Base-by-base conservation (phyloP, 1,140 invertebrate genomes). In the Bicyclus anynana region DNA sequence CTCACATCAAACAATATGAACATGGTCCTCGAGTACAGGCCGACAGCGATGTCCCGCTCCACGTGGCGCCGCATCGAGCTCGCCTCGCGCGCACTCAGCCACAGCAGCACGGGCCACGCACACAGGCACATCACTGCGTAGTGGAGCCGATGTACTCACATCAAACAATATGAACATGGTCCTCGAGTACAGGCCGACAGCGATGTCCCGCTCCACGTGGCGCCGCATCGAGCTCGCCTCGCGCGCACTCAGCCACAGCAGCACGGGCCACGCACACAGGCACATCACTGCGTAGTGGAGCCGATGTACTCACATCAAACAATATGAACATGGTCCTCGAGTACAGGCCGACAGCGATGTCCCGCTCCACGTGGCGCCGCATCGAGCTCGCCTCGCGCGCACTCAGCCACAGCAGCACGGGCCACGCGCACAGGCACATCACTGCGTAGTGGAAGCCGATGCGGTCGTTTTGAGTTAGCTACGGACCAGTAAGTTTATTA, bases 381-480 rank as follows among this genome's bases (percentile, higher is more conserved):
- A 93, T 91, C 40, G 91, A 90, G 65, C 92, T 87, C 0, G 94
- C 92, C 69, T 95, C 95, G 1, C 91, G 85, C 23, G 94, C 91
- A 3, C 91, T 91, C 26, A 93, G 85, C 23, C 93, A 88, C 60
- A 96, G 89, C 5, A 97, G 77, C 6, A 95, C 65, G 0, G 96
- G 96, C 94, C 95, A 96, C 26, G 92, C 91, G 0, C 92, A 90
- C 20, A 98, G 72, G 23, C 93, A 93, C 89, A 96, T 92, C 50
- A 95, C 92, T n/a, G 93, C 90, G 70, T 97, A 96, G 80, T 97
- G 94, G 73, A 95, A 97, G 1, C 95, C 95, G 26, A 96, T 80
- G 48, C 96, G 91, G 76, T 96, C 94, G 70, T 94, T 93, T 53
- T 94, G 90, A 21, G 91, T 90, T 38, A 95, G 72, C 85, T 95